Percentiles rank a stretch among this genome's conserved stretches.
Conservation (phyloP, 2,797 vertebrate species). For the Esox masquinongy region DNA sequence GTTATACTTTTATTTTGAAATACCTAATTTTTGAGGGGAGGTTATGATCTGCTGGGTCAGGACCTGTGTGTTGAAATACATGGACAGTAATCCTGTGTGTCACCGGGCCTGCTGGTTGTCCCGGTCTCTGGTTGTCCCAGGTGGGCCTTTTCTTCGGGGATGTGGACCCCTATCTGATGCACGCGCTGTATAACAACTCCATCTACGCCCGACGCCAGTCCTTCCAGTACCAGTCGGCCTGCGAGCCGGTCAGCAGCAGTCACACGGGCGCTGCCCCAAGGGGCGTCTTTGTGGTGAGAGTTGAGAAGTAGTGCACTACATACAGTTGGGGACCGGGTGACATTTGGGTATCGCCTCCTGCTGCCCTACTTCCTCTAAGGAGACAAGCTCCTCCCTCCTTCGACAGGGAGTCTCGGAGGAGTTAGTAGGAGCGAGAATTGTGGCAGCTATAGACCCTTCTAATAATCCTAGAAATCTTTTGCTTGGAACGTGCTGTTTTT, state of each 20-base stretch:
- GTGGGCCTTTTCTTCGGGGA: constrained; percentile 97
- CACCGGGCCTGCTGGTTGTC: neutral
- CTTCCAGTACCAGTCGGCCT: constrained; percentile 92
- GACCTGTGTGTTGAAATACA: neutral
- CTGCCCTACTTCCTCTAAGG: no score
- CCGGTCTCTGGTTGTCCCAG: constrained; percentile 60
- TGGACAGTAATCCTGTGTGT: no score
- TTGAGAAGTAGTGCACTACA: neutral
- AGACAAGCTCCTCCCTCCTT: no score
- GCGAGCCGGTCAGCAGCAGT: constrained; percentile 87
- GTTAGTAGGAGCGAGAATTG: no score
- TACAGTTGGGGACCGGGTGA: no score
- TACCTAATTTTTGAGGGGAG: no score
- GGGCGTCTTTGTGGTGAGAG: constrained; percentile 88
- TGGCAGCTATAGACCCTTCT: no score
- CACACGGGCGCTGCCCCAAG: constrained; percentile 88
- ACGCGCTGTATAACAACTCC: constrained; percentile 94
- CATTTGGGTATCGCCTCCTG: neutral
- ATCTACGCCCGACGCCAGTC: constrained; percentile 91
- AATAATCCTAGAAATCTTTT: no score
- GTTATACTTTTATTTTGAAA: no score
- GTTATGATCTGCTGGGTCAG: no score
- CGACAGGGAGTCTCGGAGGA: no score
- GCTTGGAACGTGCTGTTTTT: no score
- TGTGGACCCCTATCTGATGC: constrained; percentile 94